A percentile compares a stretch with the other conserved stretches of the same genome.
Conservation (phyloP, 2,797 vertebrate species). For the Dipus sagitta region DNA sequence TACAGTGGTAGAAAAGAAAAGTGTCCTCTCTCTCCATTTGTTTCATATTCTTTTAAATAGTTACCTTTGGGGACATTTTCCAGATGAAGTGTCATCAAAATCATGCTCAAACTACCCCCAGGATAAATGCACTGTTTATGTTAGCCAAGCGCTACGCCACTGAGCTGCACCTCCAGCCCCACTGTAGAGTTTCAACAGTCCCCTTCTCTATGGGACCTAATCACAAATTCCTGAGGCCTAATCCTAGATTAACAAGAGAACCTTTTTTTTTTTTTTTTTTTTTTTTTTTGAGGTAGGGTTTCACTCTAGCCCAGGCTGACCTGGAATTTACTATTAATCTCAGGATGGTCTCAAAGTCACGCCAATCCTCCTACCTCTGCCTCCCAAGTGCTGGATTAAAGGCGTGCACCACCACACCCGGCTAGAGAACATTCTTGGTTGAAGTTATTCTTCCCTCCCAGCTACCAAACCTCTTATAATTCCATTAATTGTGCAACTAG, state of each 20-base stretch:
- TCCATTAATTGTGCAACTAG: neutral
- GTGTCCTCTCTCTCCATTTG: neutral
- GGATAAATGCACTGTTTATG: neutral
- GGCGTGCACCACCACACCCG: too few relatives aligned
- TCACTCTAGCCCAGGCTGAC: too few relatives aligned
- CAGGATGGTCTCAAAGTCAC: too few relatives aligned
- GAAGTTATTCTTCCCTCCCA: neutral
- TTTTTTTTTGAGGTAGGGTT: too few relatives aligned
- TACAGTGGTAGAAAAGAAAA: neutral
- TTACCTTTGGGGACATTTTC: neutral
- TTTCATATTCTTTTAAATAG: neutral
- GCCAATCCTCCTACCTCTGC: too few relatives aligned
- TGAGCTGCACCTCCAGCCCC: too few relatives aligned
- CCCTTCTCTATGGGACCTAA: neutral
- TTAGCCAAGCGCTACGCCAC: too few relatives aligned
- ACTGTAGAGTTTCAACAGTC: too few relatives aligned
- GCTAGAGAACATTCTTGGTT: neutral
- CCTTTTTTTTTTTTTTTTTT: too few relatives aligned
- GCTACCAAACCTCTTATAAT: too few relatives aligned
- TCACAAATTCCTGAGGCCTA: neutral
- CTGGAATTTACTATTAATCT: too few relatives aligned
- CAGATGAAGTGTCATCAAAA: neutral
- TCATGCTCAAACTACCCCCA: neutral
- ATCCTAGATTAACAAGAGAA: neutral
- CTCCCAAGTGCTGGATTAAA: too few relatives aligned